Base-by-base conservation (phyloP, 2,113 vertebrate species). In the Paracanthobrama guichenoti region DNA sequence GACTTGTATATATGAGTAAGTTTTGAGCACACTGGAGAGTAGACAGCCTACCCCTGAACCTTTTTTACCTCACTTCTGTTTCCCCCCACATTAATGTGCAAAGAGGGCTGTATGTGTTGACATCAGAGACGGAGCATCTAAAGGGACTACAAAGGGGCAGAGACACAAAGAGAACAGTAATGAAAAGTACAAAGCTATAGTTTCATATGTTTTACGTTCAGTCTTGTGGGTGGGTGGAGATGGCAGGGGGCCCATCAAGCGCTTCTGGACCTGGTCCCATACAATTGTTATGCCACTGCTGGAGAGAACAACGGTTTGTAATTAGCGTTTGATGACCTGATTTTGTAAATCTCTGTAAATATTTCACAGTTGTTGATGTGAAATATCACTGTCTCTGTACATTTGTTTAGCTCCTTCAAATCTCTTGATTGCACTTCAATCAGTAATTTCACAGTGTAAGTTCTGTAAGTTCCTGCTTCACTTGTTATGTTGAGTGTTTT, bases 391-490 rank as follows among this genome's bases (percentile, higher is more conserved):
- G 24, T 50, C 46, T 31, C 26, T 75, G 73, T 75, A 31, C 73
- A 53, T 75, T 53, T 75, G 73, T 74, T 74, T 74, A 74, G 24
- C 13, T 31, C 24, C 73, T 53, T 75, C 73, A 75, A 26, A 75
- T 75, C 26, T 53, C 73, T 53, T 53, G 73, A 75, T 75, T 75
- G 16, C 46, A 18, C 73, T 75, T 75, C 73, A 75, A 75, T 75
- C 73, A 75, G 48, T 11, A 73, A 42, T 73, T 72, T 24, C 39
- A 42, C 22, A n/a, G 35, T 0, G 6, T n/a, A n/a, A n/a, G n/a
- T 16, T 74, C 24, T 75, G 48, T 48, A 74, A 73, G 42, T 48
- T 26, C 24, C 26, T 53, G 24, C 73, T 75, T 16, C 18, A 31
- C 9, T 16, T 75, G 8, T 20, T 53, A 75, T 48, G 26, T 75